Evolutionary conservation across 2,113 vertebrate species (phyloP), one percentile per base, ranked within the genome.

Genomic region (Zosterops hypoxanthus): DNA sequence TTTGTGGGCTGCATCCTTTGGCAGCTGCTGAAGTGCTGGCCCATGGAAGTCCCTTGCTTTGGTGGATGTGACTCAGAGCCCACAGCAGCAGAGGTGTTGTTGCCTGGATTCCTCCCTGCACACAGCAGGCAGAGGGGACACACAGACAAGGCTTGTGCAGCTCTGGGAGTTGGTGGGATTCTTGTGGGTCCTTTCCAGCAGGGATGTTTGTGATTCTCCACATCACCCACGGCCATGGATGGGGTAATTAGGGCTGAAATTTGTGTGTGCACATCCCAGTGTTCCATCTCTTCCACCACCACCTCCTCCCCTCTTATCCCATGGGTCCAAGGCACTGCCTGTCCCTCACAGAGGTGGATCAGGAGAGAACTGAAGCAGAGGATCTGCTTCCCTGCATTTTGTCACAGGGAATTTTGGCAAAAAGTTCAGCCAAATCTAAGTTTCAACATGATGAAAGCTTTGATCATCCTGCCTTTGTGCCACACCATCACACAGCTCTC

Each of bases 261-360:
- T 10, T 1, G 25, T 6, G 14, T 0, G 1, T 36, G 26, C 12
- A 6, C 24, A 14, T 66, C 36, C 42, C 0, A 0, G 16, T 21
- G 34, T 49, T 47, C 7, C 5, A 19, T 71, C 39, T 31, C 26
- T n/a, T 65, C 61, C 39, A 15, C 21, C 59, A 23, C 3, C 28
- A 3, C 28, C 52, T 49, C 47, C 49, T 80, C 23, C 29, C 11
- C 16, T 56, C 55, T 17, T 20, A 42, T 34, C 46, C 14, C 0
- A 1, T 2, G 42, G 46, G 5, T 46, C 53, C 0, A 1, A 5
- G 65, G 56, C 39, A 4, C 41, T 3, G 7, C 56, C 21, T 15
- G 46, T n/a, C 44, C 47, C 61, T n/a, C 60, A 6, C 22, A 4
- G 46, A 82, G 13, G 2, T 12, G 81, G 33, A 16, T 8, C 34